phyloP scores from a whole-genome alignment of 2,797 vertebrate species.

The Onychomys leucogaster region DNA sequence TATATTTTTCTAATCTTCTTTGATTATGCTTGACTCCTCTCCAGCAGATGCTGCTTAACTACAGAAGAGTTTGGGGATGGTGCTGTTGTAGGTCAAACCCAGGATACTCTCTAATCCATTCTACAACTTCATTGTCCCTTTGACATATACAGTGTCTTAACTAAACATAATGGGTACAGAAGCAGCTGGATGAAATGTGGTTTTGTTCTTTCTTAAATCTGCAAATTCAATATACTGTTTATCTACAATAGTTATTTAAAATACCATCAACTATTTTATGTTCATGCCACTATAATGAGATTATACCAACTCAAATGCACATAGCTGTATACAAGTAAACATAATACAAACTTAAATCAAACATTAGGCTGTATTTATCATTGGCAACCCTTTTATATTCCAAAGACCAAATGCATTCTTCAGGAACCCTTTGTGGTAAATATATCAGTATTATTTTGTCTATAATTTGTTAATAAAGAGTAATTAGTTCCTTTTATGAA shows the following conservation, averaged over 20 bases:
- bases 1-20: background rate
- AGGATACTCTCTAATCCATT: background rate
- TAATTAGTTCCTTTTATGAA: background rate
- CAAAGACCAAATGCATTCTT: background rate
- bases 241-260: background rate
- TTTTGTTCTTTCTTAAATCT: background rate
- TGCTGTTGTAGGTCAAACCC: background rate
- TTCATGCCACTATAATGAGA: conserved; percentile 2
- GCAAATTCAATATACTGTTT: background rate
- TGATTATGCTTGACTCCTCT: background rate
- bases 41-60: rapidly evolving
- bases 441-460: background rate
- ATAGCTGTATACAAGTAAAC: background rate
- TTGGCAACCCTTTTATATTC: background rate
- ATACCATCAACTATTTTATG: background rate
- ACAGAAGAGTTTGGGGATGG: rapidly evolving
- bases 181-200: background rate
- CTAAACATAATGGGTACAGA: background rate
- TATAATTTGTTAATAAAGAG: background rate
- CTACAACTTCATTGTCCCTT: background rate
- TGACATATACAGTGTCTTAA: background rate
- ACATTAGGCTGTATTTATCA: background rate
- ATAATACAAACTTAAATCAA: background rate
- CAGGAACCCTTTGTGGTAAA: background rate
- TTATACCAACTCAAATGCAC: background rate